Conservation (phyloP, 2,888 invertebrate genomes). For the Caenorhabditis becei region DNA sequence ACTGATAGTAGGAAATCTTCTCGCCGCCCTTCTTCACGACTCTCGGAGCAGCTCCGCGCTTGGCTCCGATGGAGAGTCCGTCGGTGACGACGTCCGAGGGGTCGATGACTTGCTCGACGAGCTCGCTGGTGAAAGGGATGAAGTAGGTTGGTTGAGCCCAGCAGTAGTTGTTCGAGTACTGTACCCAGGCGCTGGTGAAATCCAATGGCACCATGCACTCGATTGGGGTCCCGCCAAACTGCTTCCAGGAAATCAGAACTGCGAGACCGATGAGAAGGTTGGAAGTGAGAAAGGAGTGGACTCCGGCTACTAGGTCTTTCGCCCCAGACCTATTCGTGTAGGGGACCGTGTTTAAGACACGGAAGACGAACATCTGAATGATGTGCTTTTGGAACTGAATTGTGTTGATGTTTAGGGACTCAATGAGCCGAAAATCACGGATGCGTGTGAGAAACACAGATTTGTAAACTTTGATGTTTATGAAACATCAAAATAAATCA, state of each 20-base stretch:
- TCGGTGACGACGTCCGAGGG: slow-evolving; percentile 46
- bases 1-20: slow-evolving; percentile 73
- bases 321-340: slow-evolving; percentile 77
- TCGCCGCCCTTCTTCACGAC: slow-evolving; percentile 62
- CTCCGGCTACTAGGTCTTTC: slow-evolving; percentile 76
- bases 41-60: slow-evolving; percentile 25
- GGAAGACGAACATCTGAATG: slow-evolving; percentile 77
- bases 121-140: slow-evolving; percentile 71
- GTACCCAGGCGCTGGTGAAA: slow-evolving; percentile 73
- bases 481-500: slow-evolving; percentile 66
- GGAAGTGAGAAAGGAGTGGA: slow-evolving; percentile 79
- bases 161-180: slow-evolving; percentile 79
- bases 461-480: slow-evolving; percentile 62
- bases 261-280: slow-evolving; percentile 79
- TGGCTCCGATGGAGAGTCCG: slow-evolving; percentile 30
- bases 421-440: slow-evolving; percentile 37
- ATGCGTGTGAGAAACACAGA: slow-evolving; percentile 12
- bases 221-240: slow-evolving; percentile 79
- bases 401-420: slow-evolving; percentile 12
- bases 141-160: slow-evolving; percentile 80
- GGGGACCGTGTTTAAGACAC: slow-evolving; percentile 79
- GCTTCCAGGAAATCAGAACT: slow-evolving; percentile 79
- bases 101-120: slow-evolving; percentile 50
- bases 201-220: slow-evolving; percentile 78
- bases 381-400: not conserved